Percentiles rank a stretch among this genome's conserved stretches.
These are phyloP conservation scores for Neosilurus hyrtlii DNA, from an alignment of 2,797 vertebrate species.

Conservation along the genomic window DNA sequence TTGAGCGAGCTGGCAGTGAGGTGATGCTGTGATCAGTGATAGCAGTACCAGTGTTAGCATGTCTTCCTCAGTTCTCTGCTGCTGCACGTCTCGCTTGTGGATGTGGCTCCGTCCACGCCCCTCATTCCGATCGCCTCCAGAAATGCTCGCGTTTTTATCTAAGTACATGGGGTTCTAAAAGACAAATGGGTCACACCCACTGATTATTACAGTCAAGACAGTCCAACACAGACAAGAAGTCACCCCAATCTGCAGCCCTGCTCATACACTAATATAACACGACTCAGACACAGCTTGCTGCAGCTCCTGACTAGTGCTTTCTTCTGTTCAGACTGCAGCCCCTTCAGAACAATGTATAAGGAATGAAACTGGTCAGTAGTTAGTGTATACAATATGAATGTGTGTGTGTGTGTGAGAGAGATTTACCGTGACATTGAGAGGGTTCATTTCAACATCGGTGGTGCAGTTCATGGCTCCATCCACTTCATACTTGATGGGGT, in stretches of 20 bases:
- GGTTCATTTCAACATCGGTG: constrained; percentile 84
- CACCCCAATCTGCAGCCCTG: too few relatives aligned
- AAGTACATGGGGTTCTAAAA: constrained; percentile 61
- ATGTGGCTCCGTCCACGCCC: constrained; percentile 68
- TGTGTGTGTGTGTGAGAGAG: too few relatives aligned
- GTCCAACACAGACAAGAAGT: too few relatives aligned
- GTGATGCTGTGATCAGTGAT: not conserved
- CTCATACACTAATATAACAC: too few relatives aligned
- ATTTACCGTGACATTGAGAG: constrained; percentile 84
- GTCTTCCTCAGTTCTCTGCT: constrained; percentile 69
- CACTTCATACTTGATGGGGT: constrained; percentile 82
- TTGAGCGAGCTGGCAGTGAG: too few relatives aligned
- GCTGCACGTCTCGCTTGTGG: constrained; percentile 69
- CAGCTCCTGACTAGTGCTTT: too few relatives aligned
- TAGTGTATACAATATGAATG: too few relatives aligned
- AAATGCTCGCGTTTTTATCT: constrained; percentile 75
- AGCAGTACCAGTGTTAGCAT: constrained; percentile 79
- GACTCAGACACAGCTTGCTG: too few relatives aligned
- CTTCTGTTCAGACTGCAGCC: too few relatives aligned
- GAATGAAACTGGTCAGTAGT: too few relatives aligned
- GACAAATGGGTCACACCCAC: constrained; percentile 10
- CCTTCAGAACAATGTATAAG: too few relatives aligned
- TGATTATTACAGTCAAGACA: constrained; percentile 1
- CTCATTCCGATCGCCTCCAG: constrained; percentile 66
- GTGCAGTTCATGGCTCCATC: constrained; percentile 95